A percentile compares a stretch with the other conserved stretches of the same genome.
These are phyloP conservation scores for Cheiracanthium punctorium DNA, from an alignment of 2,888 invertebrate genomes.

Conservation along the genomic window DNA sequence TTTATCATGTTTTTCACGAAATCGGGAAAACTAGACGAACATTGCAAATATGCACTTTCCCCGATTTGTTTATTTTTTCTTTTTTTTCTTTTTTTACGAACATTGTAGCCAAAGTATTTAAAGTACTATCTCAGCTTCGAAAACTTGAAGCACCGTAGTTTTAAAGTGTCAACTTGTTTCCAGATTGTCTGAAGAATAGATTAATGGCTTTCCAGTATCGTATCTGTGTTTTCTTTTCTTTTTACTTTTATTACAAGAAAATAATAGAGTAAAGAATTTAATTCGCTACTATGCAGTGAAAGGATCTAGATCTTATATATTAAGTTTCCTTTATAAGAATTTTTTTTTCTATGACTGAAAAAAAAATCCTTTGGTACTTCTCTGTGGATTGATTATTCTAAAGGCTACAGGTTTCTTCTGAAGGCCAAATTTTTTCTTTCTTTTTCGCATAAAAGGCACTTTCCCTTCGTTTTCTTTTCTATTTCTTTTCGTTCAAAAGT, in stretches of 20 bases:
- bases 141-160: neutral
- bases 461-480: too few species aligned
- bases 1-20: too few species aligned
- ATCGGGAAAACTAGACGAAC: too few species aligned
- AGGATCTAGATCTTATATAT: slow-evolving; percentile 52
- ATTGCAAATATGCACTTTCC: too few species aligned
- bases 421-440: too few species aligned
- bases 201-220: slow-evolving; percentile 48
- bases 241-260: slow-evolving; percentile 18
- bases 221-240: slow-evolving; percentile 16
- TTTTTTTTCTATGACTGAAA: too few species aligned
- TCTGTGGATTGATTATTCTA: neutral
- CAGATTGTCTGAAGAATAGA: slow-evolving; percentile 56
- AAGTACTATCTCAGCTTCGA: neutral
- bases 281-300: slow-evolving; percentile 30
- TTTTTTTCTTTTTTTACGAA: too few species aligned
- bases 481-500: too few species aligned
- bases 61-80: too few species aligned
- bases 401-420: too few species aligned
- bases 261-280: slow-evolving; percentile 59
- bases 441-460: too few species aligned
- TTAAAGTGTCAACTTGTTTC: slow-evolving; percentile 45
- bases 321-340: slow-evolving; percentile 34
- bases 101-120: neutral
- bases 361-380: too few species aligned